A percentile compares a stretch with the other conserved stretches of the same genome.
Conservation (phyloP, 2,888 invertebrate species). For the Alloplasta piceator region DNA sequence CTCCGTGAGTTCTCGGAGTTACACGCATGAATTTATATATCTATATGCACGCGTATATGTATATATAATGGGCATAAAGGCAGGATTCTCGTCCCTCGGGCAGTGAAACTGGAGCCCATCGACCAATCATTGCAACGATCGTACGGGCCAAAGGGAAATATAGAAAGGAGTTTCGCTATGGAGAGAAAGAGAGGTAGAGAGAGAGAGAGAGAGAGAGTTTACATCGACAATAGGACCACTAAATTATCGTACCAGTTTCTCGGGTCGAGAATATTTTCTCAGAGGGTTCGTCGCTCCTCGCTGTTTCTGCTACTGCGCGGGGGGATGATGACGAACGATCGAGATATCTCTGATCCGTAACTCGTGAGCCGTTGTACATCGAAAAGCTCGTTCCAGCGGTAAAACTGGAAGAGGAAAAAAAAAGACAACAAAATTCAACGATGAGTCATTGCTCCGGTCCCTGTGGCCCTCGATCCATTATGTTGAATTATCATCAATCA, state of each 20-base stretch:
- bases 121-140: slow-evolving; percentile 72
- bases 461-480: slow-evolving; percentile 72
- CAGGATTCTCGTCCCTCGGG: slow-evolving; percentile 52
- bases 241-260: slow-evolving; percentile 74
- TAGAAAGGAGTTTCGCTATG: background rate
- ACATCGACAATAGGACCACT: slow-evolving; percentile 70
- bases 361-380: slow-evolving; percentile 7
- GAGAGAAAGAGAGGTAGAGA: background rate
- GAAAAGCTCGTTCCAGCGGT: slow-evolving; percentile 8
- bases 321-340: slow-evolving; percentile 50
- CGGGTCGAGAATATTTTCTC: slow-evolving; percentile 54
- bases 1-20: slow-evolving; percentile 36
- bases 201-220: slow-evolving; percentile 27
- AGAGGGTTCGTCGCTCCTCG: slow-evolving; percentile 53
- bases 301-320: slow-evolving; percentile 60
- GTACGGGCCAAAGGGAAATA: slow-evolving; percentile 50
- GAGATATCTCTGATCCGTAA: slow-evolving; percentile 36
- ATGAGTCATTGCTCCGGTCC: slow-evolving; percentile 72
- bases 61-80: slow-evolving; percentile 7
- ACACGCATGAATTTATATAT: slow-evolving; percentile 6
- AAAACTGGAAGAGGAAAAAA: slow-evolving; percentile 16
- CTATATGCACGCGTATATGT: background rate
- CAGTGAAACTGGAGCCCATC: slow-evolving; percentile 71
- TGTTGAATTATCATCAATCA: slow-evolving; percentile 75
- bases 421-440: slow-evolving; percentile 64